A percentile compares a stretch with the other conserved stretches of the same genome.
These are phyloP conservation scores for Poeciliopsis prolifica DNA, from an alignment of 2,113 vertebrate genomes.

Conservation along the genomic window DNA sequence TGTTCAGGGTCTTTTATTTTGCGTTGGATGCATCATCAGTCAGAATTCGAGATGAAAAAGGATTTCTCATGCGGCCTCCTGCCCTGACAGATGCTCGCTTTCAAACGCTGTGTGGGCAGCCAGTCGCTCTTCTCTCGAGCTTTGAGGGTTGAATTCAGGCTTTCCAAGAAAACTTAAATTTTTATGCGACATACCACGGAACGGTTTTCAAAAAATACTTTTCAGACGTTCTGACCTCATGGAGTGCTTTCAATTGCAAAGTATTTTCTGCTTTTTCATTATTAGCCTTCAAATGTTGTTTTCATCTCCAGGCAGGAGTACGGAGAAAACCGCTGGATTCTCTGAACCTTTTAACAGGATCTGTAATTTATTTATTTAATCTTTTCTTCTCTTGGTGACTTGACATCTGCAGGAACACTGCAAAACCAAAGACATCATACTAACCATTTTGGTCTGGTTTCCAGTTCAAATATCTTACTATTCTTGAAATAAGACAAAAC, in stretches of 20 bases:
- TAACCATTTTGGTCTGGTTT: too few species aligned
- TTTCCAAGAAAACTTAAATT: constrained; percentile 2
- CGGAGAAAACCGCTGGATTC: neutral
- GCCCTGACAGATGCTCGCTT: neutral
- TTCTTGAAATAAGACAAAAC: too few species aligned
- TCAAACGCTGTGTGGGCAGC: neutral
- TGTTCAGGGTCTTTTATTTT: neutral
- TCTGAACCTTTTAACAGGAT: neutral
- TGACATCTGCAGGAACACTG: too few species aligned
- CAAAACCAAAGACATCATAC: too few species aligned
- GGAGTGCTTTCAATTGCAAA: neutral
- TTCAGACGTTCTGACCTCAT: neutral
- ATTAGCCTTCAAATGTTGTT: neutral
- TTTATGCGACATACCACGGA: neutral
- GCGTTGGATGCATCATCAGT: neutral
- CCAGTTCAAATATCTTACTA: too few species aligned
- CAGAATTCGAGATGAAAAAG: neutral
- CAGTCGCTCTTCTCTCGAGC: neutral
- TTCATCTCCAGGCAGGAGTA: neutral
- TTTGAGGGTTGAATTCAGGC: neutral
- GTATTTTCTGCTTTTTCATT: neutral
- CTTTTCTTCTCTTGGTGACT: neutral
- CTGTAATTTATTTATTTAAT: neutral
- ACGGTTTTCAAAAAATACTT: neutral
- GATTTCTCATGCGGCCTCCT: neutral